Base-by-base conservation (phyloP, 2,797 vertebrate species). In the Denticeps clupeoides region DNA sequence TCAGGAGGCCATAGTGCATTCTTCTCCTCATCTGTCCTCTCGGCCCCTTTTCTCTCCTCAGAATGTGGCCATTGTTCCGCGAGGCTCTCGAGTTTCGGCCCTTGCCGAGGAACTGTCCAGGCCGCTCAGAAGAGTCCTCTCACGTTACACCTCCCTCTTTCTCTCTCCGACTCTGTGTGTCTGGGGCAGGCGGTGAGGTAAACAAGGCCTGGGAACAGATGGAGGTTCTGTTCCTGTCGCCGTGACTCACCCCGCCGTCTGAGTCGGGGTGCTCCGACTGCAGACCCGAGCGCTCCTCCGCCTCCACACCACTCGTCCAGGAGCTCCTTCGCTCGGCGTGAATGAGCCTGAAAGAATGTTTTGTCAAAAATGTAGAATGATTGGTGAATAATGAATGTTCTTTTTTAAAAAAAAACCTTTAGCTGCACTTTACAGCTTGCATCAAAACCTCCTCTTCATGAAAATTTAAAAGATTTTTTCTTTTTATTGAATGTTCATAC, bases 51-150 rank as follows among this genome's bases (percentile, higher is more conserved):
- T 19, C 50, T 47, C 25, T 50, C 23, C 38, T 27, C 47, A 71
- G 63, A 69, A 68, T 68, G 61, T 56, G 41, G 25, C 48, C 57
- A 53, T 72, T 72, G 64, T 72, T 68, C 41, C 41, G 28, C 26
- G 15, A 4, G 49, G 35, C 48, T 67, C 62, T 69, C 64, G 35
- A 55, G 45, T 68, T 67, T 62, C 58, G 32, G 26, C 32, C 50
- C 35, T 38, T 16, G 16, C 35, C 18, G 19, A 35, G 38, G 21
- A 38, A 19, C 35, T 38, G 16, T 38, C 35, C 35, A 38, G 16
- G 35, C 11, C 35, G 21, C 26, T 18, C 35, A 38, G 35, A 35
- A 35, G 16, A 38, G 35, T 35, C 18, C 2, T 35, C 38, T 38
- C 35, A 9, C 7, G 38, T 38, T 38, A 38, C 35, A 35, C 18